phyloP scores from a whole-genome alignment of 2,888 invertebrate genomes.

The Cataglyphis cursor region DNA sequence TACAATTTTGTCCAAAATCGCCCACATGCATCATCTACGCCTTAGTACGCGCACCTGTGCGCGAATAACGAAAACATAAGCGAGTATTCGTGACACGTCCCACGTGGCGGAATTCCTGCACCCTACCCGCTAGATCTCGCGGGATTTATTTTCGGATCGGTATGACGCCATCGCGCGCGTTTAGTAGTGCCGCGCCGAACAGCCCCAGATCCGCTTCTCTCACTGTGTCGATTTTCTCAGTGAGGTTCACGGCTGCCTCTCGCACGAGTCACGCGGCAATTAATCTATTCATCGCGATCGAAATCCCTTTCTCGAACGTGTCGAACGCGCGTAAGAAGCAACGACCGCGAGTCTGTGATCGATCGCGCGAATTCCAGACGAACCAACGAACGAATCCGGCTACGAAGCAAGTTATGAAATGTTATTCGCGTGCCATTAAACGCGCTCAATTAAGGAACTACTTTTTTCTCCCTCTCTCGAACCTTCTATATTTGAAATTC shows the following conservation, averaged over 20 bases:
- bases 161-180: constrained; percentile 80
- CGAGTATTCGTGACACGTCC: constrained; percentile 79
- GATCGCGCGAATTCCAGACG: constrained; percentile 19
- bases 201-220: constrained; percentile 52
- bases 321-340: constrained; percentile 36
- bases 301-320: not conserved
- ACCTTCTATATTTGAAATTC: not conserved
- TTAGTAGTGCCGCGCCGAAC: constrained; percentile 63
- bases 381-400: not conserved
- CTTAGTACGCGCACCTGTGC: constrained; percentile 33
- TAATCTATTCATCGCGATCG: constrained; percentile 56
- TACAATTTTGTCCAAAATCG: not conserved
- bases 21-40: not conserved
- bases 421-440: constrained; percentile 13
- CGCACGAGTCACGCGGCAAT: constrained; percentile 62
- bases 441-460: not conserved
- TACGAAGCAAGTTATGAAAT: not conserved
- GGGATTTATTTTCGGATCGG: constrained; percentile 84
- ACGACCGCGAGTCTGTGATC: constrained; percentile 23
- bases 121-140: constrained; percentile 80
- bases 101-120: constrained; percentile 82
- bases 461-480: not conserved
- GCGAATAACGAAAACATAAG: constrained; percentile 13
- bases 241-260: constrained; percentile 73
- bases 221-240: constrained; percentile 66